Conservation (phyloP, 2,888 invertebrate species). For the Tanypteryx hageni region DNA sequence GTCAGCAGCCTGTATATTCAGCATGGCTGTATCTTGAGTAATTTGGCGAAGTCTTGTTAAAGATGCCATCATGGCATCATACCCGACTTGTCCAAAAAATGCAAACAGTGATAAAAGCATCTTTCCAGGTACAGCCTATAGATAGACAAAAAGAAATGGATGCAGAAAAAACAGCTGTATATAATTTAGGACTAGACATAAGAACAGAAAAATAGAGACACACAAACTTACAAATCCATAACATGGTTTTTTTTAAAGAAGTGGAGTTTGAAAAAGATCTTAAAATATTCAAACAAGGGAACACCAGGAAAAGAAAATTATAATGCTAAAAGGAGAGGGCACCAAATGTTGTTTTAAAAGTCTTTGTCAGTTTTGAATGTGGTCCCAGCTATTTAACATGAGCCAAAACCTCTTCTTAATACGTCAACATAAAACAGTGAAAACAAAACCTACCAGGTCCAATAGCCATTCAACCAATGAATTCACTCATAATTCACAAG, state of each 20-base stretch:
- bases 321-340: too few relatives aligned
- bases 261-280: background rate
- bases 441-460: too few relatives aligned
- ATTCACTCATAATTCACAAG: too few relatives aligned
- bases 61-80: slow-evolving; percentile 1
- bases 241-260: background rate
- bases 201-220: background rate
- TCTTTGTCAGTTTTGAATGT: too few relatives aligned
- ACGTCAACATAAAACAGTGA: too few relatives aligned
- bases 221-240: background rate
- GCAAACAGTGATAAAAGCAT: background rate
- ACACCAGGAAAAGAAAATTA: background rate
- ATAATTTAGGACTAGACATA: background rate
- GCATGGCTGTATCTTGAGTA: background rate
- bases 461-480: too few relatives aligned
- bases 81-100: slow-evolving; percentile 41
- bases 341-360: too few relatives aligned
- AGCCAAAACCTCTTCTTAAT: too few relatives aligned
- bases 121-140: slow-evolving; percentile 44
- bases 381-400: too few relatives aligned
- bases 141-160: background rate
- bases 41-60: background rate
- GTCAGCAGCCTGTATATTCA: background rate
- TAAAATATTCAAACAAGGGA: background rate
- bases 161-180: background rate